Conservation (phyloP, 2,113 vertebrate species). For the Thomomys bottae region DNA sequence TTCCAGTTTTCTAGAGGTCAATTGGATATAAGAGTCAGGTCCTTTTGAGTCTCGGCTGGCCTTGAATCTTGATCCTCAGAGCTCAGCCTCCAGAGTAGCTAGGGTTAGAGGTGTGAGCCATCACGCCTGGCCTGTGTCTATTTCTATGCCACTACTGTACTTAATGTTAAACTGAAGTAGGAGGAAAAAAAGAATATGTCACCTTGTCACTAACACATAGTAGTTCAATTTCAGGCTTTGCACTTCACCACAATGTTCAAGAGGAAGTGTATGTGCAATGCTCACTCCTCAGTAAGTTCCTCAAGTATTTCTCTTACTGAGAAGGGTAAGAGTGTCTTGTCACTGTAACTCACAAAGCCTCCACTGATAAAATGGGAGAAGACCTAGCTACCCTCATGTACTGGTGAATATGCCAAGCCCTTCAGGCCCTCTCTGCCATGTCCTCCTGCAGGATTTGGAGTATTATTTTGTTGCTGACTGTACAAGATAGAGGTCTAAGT, state of each 20-base stretch:
- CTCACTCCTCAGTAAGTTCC: neutral
- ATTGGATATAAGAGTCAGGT: too few species aligned
- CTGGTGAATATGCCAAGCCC: neutral
- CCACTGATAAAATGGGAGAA: neutral
- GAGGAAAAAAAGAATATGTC: neutral
- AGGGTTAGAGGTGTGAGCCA: too few species aligned
- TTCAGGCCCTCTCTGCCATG: too few species aligned
- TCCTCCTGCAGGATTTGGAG: fast-evolving
- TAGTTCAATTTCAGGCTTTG: neutral
- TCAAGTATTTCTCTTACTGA: neutral
- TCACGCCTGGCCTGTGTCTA: too few species aligned
- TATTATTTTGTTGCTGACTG: neutral
- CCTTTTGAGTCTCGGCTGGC: too few species aligned
- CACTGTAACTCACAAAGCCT: neutral
- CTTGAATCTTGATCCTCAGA: too few species aligned
- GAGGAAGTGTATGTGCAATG: neutral
- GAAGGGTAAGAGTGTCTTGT: neutral
- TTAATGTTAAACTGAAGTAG: neutral
- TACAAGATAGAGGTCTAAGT: neutral
- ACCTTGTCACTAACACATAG: neutral
- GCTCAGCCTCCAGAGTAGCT: too few species aligned
- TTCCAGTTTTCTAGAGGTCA: too few species aligned
- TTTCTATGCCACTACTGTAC: neutral
- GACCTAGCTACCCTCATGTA: neutral
- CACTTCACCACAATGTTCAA: too few species aligned